phyloP scores from a whole-genome alignment of 2,888 invertebrate genomes.

The Heliconius ismenius region DNA sequence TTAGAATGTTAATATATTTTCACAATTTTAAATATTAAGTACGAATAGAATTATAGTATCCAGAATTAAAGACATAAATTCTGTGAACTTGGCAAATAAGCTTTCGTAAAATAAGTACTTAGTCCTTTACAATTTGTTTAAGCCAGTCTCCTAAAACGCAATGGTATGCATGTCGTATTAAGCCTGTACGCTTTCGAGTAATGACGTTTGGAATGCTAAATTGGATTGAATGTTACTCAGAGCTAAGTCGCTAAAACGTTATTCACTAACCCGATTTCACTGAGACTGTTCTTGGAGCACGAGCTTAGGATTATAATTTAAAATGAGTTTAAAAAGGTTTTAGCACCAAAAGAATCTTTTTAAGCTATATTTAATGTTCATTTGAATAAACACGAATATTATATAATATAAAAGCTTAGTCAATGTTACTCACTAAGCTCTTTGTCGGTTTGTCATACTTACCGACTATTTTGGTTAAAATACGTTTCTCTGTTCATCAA shows the following conservation, averaged over 20 bases:
- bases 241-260: slow-evolving; percentile 32
- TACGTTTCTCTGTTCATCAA: background rate
- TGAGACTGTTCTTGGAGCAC: slow-evolving; percentile 19
- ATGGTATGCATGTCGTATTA: slow-evolving; percentile 56
- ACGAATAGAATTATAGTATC: background rate
- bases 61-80: background rate
- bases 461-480: no score
- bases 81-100: background rate
- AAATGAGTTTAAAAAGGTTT: slow-evolving; percentile 22
- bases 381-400: background rate
- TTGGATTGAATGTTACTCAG: slow-evolving; percentile 49
- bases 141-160: slow-evolving; percentile 30
- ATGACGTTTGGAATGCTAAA: slow-evolving; percentile 51
- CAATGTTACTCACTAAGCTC: no score
- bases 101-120: background rate
- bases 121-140: slow-evolving; percentile 8
- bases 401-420: no score
- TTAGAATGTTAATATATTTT: slow-evolving; percentile 2
- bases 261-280: slow-evolving; percentile 14
- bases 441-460: no score
- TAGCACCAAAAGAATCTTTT: background rate
- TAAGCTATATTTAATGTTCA: background rate
- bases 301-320: slow-evolving; percentile 18
- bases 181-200: slow-evolving; percentile 51
- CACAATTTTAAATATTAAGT: background rate